A percentile compares a stretch with the other conserved stretches of the same genome.
These are phyloP conservation scores for Micromys minutus DNA, from an alignment of 2,113 vertebrate genomes.

Conservation along the genomic window DNA sequence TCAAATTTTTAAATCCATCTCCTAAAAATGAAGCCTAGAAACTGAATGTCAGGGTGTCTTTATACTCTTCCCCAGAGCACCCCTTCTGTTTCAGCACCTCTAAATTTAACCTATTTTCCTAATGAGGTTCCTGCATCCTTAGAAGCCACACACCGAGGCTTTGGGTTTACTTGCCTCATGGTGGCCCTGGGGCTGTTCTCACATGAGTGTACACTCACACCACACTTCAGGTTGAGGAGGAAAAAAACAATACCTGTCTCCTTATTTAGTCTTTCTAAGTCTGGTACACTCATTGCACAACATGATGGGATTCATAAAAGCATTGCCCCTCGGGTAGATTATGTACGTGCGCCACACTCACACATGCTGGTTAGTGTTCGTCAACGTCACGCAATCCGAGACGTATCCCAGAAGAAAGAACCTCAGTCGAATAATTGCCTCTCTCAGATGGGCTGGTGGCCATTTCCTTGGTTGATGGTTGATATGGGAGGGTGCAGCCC, in stretches of 20 bases:
- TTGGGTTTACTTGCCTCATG: neutral
- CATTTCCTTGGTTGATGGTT: neutral
- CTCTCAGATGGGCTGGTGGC: neutral
- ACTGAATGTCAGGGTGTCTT: neutral
- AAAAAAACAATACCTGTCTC: too few species aligned
- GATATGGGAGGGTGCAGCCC: neutral
- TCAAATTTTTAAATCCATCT: neutral
- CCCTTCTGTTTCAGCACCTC: neutral
- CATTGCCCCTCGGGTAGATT: neutral
- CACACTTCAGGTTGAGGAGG: too few species aligned
- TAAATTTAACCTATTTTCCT: neutral
- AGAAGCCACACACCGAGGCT: neutral
- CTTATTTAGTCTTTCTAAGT: neutral
- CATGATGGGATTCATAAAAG: neutral
- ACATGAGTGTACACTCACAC: neutral
- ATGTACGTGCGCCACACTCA: too few species aligned
- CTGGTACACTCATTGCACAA: neutral
- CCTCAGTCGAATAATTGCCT: neutral
- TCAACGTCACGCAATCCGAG: neutral
- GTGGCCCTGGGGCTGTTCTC: neutral
- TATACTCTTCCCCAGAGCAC: too few species aligned
- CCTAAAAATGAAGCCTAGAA: neutral
- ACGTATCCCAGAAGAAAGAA: neutral
- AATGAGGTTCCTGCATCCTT: neutral
- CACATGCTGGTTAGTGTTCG: too few species aligned